phyloP scores from a whole-genome alignment of 2,113 vertebrate species.

The Tragelaphus buxtoni region DNA sequence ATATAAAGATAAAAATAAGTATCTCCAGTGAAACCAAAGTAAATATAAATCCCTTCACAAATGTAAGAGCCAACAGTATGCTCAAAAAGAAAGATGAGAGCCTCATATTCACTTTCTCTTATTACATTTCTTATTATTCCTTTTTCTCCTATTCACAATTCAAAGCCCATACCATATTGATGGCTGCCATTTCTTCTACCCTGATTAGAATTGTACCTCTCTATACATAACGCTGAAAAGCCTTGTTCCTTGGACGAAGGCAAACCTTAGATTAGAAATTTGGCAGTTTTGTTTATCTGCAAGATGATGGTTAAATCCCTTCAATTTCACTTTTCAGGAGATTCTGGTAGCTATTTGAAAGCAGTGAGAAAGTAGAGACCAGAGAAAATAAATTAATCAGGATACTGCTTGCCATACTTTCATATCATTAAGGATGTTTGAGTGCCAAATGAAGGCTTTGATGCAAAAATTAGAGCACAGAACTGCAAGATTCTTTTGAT shows the following conservation, averaged over 20 bases:
- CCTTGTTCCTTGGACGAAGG: background rate
- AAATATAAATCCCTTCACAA: slow-evolving; percentile 9
- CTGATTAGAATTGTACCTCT: background rate
- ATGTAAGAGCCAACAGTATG: background rate
- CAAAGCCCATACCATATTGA: background rate
- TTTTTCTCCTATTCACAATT: slow-evolving; percentile 3
- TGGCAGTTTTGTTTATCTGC: background rate
- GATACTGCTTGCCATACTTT: slow-evolving; percentile 41
- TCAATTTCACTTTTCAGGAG: slow-evolving; percentile 29
- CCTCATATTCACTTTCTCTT: background rate
- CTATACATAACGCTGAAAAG: background rate
- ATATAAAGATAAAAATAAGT: background rate
- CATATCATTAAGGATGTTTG: slow-evolving; percentile 50
- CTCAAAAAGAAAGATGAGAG: background rate
- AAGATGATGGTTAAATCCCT: slow-evolving; percentile 10
- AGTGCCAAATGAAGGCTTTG: slow-evolving; percentile 60
- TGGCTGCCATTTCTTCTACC: background rate
- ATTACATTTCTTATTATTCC: background rate
- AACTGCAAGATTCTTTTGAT: slow-evolving; percentile 53
- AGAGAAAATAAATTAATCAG: slow-evolving; percentile 51
- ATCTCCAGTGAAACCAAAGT: background rate
- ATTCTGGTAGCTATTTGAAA: background rate
- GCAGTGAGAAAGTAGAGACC: background rate
- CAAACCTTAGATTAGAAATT: slow-evolving; percentile 27
- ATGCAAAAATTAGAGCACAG: slow-evolving; percentile 56